Base-by-base conservation (phyloP, 2,888 invertebrate genomes). In the Drosophila mettleri region DNA sequence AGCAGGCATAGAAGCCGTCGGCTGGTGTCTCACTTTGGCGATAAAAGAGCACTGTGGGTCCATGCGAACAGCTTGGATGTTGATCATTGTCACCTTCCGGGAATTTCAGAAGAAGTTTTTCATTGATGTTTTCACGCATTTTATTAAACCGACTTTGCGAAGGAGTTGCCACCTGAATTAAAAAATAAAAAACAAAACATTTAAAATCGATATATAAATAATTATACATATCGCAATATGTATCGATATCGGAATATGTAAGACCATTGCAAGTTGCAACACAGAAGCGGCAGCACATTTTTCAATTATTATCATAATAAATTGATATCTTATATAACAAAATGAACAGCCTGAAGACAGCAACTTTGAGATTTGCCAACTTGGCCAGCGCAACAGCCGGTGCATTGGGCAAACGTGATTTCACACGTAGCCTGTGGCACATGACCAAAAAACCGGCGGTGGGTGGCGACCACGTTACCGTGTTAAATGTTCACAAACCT, bases 51-150 rank as follows among this genome's bases (percentile, higher is more conserved):
- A 97, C 91, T 7, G 96, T 95, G 43, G 97, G 97, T 0, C 97
- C 96, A 87, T 97, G 97, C 20, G 94, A 92, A 85, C 97, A 97
- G 46, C 93, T 84, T 0, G 97, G 97, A 92, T 96, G 95, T 16
- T 93, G 92, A 29, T 93, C 92, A 34, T 94, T 60, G 83, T 95
- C 93, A 85, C 94, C 93, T 38, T 93, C 89, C 31, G 84, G 80
- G 1, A 87, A 41, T 46, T 70, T 33, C 1, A 89, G 45, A n/a
- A 86, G 45, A 1, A 89, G 63, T 41, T 89, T 89, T 9, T 71
- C 72, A 14, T 49, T 45, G 3, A 34, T 34, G 53, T 57, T 60
- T 43, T 54, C 54, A 53, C 10, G 31, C 63, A 74, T 63, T 55
- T 55, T 41, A 38, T 55, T 29, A 27, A 39, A 52, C 48, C 41